Percentiles rank a stretch among this genome's conserved stretches.
Conservation (phyloP, 1,140 invertebrate genomes). For the Pectinophora gossypiella region DNA sequence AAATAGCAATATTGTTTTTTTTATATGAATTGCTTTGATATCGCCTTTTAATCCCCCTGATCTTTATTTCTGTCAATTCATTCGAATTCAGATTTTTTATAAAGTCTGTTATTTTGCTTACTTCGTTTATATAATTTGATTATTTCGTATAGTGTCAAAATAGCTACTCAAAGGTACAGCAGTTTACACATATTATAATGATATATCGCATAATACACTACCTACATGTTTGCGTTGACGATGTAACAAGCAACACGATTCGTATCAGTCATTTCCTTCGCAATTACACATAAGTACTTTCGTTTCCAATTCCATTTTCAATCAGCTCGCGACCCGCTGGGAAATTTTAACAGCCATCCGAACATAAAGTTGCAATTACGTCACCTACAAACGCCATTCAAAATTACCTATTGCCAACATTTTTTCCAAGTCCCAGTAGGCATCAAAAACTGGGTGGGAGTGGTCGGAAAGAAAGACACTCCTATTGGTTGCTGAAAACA, state of each 20-base stretch:
- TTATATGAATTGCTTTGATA: no score
- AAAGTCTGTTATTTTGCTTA: no score
- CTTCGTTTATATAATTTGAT: no score
- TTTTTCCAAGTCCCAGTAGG: slow-evolving; percentile 71
- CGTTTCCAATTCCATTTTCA: slow-evolving; percentile 42
- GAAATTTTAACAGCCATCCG: slow-evolving; percentile 15
- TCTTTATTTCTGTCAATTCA: no score
- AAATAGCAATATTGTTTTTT: no score
- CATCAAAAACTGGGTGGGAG: slow-evolving; percentile 64
- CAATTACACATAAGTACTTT: background rate
- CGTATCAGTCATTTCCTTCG: background rate
- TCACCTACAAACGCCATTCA: slow-evolving; percentile 61
- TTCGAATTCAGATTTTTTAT: no score
- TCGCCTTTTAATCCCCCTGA: no score
- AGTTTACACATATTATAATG: no score
- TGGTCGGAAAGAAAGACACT: slow-evolving; percentile 44
- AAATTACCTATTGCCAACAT: slow-evolving; percentile 72
- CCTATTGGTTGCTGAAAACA: slow-evolving; percentile 52
- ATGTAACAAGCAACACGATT: background rate
- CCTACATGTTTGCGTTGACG: no score
- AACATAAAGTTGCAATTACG: slow-evolving; percentile 64
- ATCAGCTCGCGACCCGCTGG: background rate
- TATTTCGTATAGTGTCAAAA: no score
- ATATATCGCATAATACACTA: no score
- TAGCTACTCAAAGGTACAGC: no score